These are phyloP conservation scores for Myodes glareolus DNA, from an alignment of 2,113 vertebrate genomes.

Conservation along the genomic window DNA sequence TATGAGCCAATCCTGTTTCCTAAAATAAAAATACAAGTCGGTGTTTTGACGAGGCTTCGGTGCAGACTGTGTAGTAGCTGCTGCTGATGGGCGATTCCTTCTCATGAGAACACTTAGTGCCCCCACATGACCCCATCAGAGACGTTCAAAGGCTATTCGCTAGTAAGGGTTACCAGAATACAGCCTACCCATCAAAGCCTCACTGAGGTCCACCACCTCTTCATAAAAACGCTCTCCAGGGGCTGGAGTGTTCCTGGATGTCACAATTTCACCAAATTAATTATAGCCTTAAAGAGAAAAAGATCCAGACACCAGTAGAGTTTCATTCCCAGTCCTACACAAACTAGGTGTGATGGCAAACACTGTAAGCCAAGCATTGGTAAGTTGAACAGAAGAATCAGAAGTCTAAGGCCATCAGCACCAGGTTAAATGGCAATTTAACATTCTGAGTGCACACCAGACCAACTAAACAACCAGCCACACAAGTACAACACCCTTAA, in stretches of 20 bases:
- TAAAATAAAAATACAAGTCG: background rate
- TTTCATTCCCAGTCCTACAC: background rate
- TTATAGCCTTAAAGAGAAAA: background rate
- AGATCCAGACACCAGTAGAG: no score
- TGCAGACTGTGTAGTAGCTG: background rate
- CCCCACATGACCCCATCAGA: background rate
- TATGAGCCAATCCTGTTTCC: background rate
- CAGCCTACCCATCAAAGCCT: background rate
- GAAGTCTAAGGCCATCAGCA: background rate
- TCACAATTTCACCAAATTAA: slow-evolving; percentile 24
- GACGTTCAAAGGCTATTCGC: background rate
- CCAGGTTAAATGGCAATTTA: background rate
- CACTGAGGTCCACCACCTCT: no score
- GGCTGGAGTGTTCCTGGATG: background rate
- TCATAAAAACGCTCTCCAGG: background rate
- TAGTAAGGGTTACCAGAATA: background rate
- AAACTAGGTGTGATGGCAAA: background rate
- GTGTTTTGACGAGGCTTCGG: background rate
- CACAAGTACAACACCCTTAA: background rate
- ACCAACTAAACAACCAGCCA: background rate
- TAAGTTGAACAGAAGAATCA: background rate
- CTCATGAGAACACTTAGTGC: background rate
- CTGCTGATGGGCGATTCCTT: background rate
- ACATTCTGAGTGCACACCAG: background rate
- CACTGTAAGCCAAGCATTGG: background rate